Evolutionary conservation across 2,113 vertebrate genomes (phyloP).

Genomic region (Tragelaphus imberbis): DNA sequence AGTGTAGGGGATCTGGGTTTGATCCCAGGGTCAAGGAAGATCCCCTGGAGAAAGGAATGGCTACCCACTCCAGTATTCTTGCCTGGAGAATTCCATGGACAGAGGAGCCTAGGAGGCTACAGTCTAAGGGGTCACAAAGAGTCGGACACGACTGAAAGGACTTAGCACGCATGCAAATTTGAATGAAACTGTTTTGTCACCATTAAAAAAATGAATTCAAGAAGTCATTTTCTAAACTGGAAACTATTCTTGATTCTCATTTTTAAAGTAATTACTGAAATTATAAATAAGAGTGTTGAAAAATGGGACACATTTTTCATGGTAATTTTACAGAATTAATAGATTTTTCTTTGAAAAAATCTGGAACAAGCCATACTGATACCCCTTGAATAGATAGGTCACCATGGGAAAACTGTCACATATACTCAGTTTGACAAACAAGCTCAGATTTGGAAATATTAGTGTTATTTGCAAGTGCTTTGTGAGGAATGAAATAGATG

Average conservation of each 20-base stretch:
- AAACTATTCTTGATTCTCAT: neutral
- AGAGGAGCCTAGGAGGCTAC: neutral
- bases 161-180: neutral
- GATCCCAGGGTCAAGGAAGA: neutral
- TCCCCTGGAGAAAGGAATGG: neutral
- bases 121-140: neutral
- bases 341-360: neutral
- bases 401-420: neutral
- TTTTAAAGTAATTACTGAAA: neutral
- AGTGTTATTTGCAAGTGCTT: neutral
- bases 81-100: neutral
- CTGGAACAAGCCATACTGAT: neutral
- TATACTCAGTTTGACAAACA: neutral
- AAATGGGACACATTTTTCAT: neutral
- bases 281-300: neutral
- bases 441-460: neutral
- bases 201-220: conserved; percentile 24
- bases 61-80: neutral
- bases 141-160: neutral
- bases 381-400: neutral
- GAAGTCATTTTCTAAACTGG: neutral
- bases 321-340: neutral
- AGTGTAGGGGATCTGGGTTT: neutral
- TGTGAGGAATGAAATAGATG: neutral
- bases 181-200: neutral